Evolutionary conservation across 1,140 invertebrate genomes (phyloP), one percentile per base, ranked within the genome.

Genomic region (Linepithema humile): DNA sequence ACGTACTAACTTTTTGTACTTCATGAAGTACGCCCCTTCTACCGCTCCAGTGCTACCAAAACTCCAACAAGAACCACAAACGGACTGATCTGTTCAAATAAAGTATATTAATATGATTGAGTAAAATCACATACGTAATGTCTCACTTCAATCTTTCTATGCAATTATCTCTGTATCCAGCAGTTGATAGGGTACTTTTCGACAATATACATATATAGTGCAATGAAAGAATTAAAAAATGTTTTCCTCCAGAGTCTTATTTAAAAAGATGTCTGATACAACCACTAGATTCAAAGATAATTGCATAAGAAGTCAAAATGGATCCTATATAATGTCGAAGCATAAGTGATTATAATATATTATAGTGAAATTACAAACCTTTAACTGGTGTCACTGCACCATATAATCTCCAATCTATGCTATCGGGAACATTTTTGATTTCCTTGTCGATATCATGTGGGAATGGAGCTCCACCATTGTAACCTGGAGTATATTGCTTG

Each of bases 51-150:
- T 97, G 0, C 98, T 99, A 50, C 98, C 98, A 95, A 99, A 99
- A 91, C 97, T 98, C 98, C 98, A 99, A 91, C 98, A 99, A 10
- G 98, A 99, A 2, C 98, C 98, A 95, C 99, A 99, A 70, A 99
- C 97, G 0, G 97, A 98, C 95, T 99, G 98, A 96, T 99, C 98
- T 97, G 92, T 87, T 84, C 9, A 57, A 80, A 73, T 48, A 40
- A 62, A 77, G 10, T 48, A 53, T 40, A 23, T 43, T 53, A 38
- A 35, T 73, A 53, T 9, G 45, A 17, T 29, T 29, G 6, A 62
- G 6, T 67, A 9, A n/a, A n/a, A n/a, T n/a, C n/a, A n/a, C n/a
- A n/a, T n/a, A n/a, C n/a, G n/a, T n/a, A n/a, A n/a, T n/a, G n/a
- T n/a, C n/a, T n/a, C n/a, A n/a, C n/a, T n/a, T n/a, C n/a, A n/a